phyloP scores from a whole-genome alignment of 1,140 invertebrate genomes.

The Drosophila sucinea region DNA sequence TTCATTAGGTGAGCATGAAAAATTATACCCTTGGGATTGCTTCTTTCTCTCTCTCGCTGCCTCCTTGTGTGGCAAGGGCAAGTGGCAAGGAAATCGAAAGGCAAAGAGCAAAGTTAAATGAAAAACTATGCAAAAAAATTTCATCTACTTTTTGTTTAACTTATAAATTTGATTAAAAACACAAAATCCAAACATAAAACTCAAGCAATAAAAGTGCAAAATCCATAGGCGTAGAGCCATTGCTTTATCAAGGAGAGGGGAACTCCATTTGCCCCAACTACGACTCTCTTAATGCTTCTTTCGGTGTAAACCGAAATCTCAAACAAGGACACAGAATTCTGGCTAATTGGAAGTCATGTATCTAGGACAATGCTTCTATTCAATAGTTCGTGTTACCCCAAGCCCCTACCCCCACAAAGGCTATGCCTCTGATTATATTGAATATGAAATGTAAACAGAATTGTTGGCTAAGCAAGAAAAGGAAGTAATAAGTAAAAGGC shows the following conservation, averaged over 20 bases:
- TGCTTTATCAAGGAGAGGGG: conserved; percentile 25
- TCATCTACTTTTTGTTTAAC: conserved; percentile 48
- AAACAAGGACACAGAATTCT: too few relatives aligned
- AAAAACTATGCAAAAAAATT: conserved; percentile 6
- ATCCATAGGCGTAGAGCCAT: conserved; percentile 30
- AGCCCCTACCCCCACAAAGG: neutral
- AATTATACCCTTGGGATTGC: conserved; percentile 14
- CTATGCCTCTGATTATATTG: neutral
- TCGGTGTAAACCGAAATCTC: too few relatives aligned
- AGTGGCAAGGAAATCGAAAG: neutral
- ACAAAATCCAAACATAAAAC: conserved; percentile 39
- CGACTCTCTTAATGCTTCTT: too few relatives aligned
- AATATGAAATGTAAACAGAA: conserved; percentile 8
- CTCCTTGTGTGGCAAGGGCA: neutral
- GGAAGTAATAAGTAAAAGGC: conserved; percentile 9
- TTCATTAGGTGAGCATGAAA: conserved; percentile 51
- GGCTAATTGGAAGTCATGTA: too few relatives aligned
- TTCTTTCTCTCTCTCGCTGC: neutral
- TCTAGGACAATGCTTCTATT: too few relatives aligned
- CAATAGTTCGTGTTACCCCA: too few relatives aligned
- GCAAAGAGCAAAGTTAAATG: neutral
- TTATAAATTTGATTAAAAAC: conserved; percentile 65
- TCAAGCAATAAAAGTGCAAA: conserved; percentile 44
- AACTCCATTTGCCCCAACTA: too few relatives aligned
- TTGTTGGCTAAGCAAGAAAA: neutral